A percentile compares a stretch with the other conserved stretches of the same genome.
phyloP scores from a whole-genome alignment of 2,113 vertebrate genomes.

The Chionomys nivalis region DNA sequence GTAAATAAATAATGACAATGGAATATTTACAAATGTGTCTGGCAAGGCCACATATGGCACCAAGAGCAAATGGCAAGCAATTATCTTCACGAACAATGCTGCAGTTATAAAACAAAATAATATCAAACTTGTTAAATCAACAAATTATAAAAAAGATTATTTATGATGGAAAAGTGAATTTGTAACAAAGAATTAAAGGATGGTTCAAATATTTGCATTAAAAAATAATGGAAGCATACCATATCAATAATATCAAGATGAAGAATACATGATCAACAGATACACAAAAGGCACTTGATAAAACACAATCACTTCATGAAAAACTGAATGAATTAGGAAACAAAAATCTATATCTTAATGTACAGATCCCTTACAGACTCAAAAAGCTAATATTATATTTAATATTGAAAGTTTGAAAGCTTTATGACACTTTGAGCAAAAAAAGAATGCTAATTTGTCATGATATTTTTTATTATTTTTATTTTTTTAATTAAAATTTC shows the following conservation, averaged over 20 bases:
- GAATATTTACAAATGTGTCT: background rate
- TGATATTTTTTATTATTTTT: too few species aligned
- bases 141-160: background rate
- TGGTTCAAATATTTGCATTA: background rate
- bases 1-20: background rate
- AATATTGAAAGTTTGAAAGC: background rate
- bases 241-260: too few species aligned
- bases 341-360: background rate
- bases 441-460: background rate
- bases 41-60: background rate
- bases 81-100: background rate
- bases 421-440: background rate
- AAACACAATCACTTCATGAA: background rate
- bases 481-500: too few species aligned
- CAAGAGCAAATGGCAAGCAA: background rate
- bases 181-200: background rate
- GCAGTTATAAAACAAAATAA: background rate
- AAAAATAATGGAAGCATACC: background rate
- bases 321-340: background rate
- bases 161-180: background rate
- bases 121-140: background rate
- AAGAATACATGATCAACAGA: background rate
- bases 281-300: background rate
- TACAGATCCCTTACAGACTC: background rate
- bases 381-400: background rate